Percentiles rank a stretch among this genome's conserved stretches.
Conservation (phyloP, 2,888 invertebrate species). For the Agonopterix heracliana region DNA sequence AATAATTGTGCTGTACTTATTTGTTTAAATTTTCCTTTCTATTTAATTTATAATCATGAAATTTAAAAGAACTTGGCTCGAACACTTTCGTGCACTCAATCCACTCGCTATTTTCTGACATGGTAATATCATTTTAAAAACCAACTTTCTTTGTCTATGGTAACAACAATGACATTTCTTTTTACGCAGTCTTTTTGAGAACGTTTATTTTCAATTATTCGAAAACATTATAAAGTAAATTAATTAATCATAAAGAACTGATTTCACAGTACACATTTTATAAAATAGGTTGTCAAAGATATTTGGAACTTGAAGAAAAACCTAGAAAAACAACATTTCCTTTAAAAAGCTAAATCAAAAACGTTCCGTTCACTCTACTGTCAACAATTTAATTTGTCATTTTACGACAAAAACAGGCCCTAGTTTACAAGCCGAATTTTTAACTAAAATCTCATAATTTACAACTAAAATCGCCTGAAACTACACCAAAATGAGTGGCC, state of each 20-base stretch:
- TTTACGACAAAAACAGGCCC: neutral
- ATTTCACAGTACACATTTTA: too few relatives aligned
- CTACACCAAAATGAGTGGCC: constrained; percentile 56
- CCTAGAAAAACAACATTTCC: too few relatives aligned
- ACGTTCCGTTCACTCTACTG: neutral
- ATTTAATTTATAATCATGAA: neutral
- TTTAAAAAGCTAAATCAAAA: neutral
- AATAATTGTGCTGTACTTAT: constrained; percentile 26
- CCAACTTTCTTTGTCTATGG: neutral
- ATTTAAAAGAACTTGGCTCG: neutral
- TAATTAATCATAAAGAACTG: too few relatives aligned
- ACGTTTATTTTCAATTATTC: too few relatives aligned
- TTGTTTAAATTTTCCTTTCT: constrained; percentile 5
- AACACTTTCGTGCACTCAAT: neutral
- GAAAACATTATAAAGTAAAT: too few relatives aligned
- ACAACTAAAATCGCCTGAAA: neutral
- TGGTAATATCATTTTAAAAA: neutral
- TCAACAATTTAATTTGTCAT: neutral
- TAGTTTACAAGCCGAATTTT: neutral
- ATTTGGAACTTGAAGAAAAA: too few relatives aligned
- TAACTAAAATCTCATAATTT: neutral
- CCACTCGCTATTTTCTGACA: neutral
- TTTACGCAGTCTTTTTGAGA: neutral
- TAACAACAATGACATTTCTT: neutral
- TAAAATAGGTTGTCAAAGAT: too few relatives aligned